Percentiles rank a stretch among this genome's conserved stretches.
Conservation (phyloP, 1,140 invertebrate genomes). For the Zaprionus ghesquierei region DNA sequence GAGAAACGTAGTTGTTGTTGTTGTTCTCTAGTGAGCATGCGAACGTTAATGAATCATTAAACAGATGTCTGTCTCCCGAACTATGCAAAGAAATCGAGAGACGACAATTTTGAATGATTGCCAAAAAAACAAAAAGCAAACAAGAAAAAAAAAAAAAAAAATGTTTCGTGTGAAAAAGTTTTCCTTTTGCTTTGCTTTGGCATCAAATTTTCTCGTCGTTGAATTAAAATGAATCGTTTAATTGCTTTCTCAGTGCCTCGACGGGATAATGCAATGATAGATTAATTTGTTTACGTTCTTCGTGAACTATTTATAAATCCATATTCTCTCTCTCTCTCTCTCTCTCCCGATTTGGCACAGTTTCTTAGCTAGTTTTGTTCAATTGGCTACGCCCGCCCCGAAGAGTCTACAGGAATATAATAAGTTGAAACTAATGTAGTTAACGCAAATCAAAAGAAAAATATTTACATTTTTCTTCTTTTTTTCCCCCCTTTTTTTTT, state of each 20-base stretch:
- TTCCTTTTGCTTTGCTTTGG: constrained; percentile 30
- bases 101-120: constrained; percentile 60
- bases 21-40: constrained; percentile 33
- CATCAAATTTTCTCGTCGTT: constrained; percentile 39
- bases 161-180: constrained; percentile 22
- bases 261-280: constrained; percentile 67
- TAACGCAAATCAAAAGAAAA: constrained; percentile 10
- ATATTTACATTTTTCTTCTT: constrained; percentile 28
- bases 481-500: too few species aligned
- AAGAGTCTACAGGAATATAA: not conserved
- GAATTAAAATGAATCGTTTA: constrained; percentile 76
- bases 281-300: constrained; percentile 78
- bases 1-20: constrained; percentile 21
- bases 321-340: constrained; percentile 32
- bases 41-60: constrained; percentile 71
- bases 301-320: constrained; percentile 50
- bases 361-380: constrained; percentile 10
- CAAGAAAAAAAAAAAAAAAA: constrained; percentile 6
- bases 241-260: constrained; percentile 55
- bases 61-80: constrained; percentile 61
- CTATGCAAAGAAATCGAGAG: constrained; percentile 44
- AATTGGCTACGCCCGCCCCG: not conserved
- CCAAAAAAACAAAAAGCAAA: constrained; percentile 35
- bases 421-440: not conserved
- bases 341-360: constrained; percentile 67